Evolutionary conservation across 2,113 vertebrate genomes (phyloP).

Genomic region (Macrotis lagotis): DNA sequence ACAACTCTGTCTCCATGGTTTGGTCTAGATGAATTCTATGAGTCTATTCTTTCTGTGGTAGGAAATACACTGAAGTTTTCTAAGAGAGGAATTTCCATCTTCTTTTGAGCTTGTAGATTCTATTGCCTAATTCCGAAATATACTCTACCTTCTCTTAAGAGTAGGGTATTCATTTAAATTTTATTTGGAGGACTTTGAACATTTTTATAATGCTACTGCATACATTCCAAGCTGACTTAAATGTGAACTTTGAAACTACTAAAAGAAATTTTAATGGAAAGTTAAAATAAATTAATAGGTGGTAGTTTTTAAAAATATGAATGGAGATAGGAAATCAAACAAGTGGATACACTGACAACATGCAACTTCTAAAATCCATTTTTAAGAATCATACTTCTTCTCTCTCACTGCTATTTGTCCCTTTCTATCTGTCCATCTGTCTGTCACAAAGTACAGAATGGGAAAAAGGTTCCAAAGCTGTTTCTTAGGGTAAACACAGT

Average conservation of each 20-base stretch:
- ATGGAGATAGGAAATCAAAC: neutral
- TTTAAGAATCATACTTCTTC: conserved; percentile 40
- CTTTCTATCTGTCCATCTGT: neutral
- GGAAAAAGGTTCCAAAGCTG: conserved; percentile 52
- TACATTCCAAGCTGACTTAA: neutral
- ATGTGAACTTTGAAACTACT: neutral
- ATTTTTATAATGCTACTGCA: neutral
- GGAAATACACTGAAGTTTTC: neutral
- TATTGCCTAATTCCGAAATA: neutral
- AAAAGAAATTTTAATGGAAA: neutral
- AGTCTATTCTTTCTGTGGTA: neutral
- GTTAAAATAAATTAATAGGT: neutral
- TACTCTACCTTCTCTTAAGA: neutral
- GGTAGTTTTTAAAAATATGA: neutral
- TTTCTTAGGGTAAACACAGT: conserved; percentile 10
- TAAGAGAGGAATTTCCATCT: neutral
- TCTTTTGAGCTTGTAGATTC: neutral
- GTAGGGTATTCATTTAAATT: neutral
- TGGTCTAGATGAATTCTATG: neutral
- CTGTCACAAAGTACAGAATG: conserved; percentile 16
- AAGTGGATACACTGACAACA: conserved; percentile 23
- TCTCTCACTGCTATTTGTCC: conserved; percentile 8
- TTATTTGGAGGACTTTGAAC: neutral
- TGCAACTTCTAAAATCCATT: conserved; percentile 54
- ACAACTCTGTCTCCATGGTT: neutral